These are phyloP conservation scores for Corythornis madagascariensis DNA, from an alignment of 2,113 vertebrate species.

Conservation along the genomic window DNA sequence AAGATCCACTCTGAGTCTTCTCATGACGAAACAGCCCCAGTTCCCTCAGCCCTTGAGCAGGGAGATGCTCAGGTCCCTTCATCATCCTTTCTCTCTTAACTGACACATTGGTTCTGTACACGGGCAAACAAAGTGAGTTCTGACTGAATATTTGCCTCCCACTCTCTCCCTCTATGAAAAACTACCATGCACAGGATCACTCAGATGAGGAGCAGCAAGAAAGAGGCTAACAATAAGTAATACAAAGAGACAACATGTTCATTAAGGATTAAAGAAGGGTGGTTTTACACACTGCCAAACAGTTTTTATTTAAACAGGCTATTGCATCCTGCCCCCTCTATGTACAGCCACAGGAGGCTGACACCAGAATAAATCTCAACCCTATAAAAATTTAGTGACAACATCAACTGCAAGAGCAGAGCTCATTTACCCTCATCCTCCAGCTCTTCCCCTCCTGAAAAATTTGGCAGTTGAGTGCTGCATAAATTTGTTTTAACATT, in stretches of 20 bases:
- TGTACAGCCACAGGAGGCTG: neutral
- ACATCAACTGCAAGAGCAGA: neutral
- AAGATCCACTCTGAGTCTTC: no score
- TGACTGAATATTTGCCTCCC: slow-evolving; percentile 37
- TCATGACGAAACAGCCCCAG: no score
- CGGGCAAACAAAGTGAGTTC: slow-evolving; percentile 5
- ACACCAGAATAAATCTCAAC: slow-evolving; percentile 51
- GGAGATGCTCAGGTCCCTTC: no score
- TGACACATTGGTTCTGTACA: neutral
- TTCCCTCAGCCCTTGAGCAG: no score
- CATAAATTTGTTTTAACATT: neutral
- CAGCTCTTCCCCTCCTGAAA: slow-evolving; percentile 13
- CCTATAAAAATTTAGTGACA: slow-evolving; percentile 58
- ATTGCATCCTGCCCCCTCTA: neutral
- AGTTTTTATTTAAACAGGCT: slow-evolving; percentile 39
- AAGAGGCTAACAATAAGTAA: neutral
- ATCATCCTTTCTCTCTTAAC: neutral
- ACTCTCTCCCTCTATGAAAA: neutral
- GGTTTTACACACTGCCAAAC: neutral
- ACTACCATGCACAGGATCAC: neutral
- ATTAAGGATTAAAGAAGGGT: slow-evolving; percentile 3
- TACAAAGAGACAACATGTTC: neutral
- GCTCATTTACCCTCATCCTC: slow-evolving; percentile 15
- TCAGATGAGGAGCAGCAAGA: neutral
- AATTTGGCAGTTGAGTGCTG: neutral